These are phyloP conservation scores for Onchidella celtica DNA, from an alignment of 2,888 invertebrate genomes.

Conservation along the genomic window DNA sequence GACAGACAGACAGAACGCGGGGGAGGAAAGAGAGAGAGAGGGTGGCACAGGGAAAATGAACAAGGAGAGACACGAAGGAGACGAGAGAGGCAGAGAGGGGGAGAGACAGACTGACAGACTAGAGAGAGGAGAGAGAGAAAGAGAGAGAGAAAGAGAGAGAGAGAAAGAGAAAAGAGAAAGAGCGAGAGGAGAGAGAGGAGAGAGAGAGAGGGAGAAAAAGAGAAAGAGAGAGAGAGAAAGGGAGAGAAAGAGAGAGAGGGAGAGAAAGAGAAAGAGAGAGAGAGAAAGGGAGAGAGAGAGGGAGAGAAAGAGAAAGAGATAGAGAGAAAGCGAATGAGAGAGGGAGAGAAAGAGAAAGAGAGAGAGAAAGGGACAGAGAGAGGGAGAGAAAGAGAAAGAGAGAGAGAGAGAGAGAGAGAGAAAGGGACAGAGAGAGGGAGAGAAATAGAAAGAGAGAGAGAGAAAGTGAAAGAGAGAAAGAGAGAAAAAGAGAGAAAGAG, in stretches of 20 bases:
- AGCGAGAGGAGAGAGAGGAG: background rate
- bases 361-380: background rate
- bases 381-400: background rate
- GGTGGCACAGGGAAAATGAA: conserved; percentile 2
- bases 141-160: background rate
- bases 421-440: background rate
- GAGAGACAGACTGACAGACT: background rate
- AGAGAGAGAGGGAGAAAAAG: conserved; percentile 1
- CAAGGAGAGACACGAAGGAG: background rate
- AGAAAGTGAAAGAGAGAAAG: background rate
- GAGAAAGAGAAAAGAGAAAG: conserved; percentile 4
- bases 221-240: background rate
- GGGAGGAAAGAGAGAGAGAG: too few species aligned
- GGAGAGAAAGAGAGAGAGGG: background rate
- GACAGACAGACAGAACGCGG: too few species aligned
- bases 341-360: background rate
- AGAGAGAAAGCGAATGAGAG: conserved; percentile 1
- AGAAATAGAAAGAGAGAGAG: too few species aligned
- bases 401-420: conserved; percentile 1
- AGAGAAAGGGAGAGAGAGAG: conserved; percentile 13
- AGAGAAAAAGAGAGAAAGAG: conserved; percentile 8
- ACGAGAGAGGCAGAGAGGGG: background rate
- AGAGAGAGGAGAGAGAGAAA: background rate
- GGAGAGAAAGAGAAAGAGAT: background rate
- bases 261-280: background rate